Base-by-base conservation (phyloP, 2,888 invertebrate genomes). In the Neoitamus cyanurus region DNA sequence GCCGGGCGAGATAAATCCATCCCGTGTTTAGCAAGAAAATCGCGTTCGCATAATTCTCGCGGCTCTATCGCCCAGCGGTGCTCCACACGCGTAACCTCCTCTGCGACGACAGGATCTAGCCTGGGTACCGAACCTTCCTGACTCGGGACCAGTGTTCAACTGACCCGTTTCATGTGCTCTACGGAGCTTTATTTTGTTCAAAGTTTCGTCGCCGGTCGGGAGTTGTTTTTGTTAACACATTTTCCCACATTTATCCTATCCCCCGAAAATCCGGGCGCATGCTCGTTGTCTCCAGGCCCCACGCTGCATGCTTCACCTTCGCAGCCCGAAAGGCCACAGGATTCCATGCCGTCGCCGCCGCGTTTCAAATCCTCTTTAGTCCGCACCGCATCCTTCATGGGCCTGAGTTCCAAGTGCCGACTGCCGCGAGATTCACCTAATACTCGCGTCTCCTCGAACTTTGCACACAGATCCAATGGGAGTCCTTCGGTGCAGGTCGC, bases 151-250 rank as follows among this genome's bases (percentile, higher is more conserved):
- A 80, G 68, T n/a, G 20, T 58, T 68, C 6, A 80, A 80, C 80
- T 80, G 80, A 80, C 68, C 68, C 68, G 58, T 58, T 48, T 58
- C 80, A 68, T 48, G 31, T 34, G 80, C 36, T 58, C 58, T 58
- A 13, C 13, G 46, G 58, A 80, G 80, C 80, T 80, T 80, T 80
- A 80, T 80, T 80, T 80, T 80, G 80, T 80, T 80, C 15, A 58
- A 77, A 46, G 80, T 31, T 80, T 80, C 80, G 80, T 58, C n/a
- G 80, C 80, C 80, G 80, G 80, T 80, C 80, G 80, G 48, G 80
- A 31, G 80, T 80, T 80, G 80, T 80, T 80, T 80, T 80, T 80
- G 80, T 80, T 80, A 80, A 80, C 80, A 80, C 80, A 80, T 80
- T 58, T 80, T 34, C 80, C 75, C 15, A 75, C 58, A 25, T 58